Percentiles rank a stretch among this genome's conserved stretches.
phyloP scores from a whole-genome alignment of 2,888 invertebrate genomes.

The Dusona sp. region DNA sequence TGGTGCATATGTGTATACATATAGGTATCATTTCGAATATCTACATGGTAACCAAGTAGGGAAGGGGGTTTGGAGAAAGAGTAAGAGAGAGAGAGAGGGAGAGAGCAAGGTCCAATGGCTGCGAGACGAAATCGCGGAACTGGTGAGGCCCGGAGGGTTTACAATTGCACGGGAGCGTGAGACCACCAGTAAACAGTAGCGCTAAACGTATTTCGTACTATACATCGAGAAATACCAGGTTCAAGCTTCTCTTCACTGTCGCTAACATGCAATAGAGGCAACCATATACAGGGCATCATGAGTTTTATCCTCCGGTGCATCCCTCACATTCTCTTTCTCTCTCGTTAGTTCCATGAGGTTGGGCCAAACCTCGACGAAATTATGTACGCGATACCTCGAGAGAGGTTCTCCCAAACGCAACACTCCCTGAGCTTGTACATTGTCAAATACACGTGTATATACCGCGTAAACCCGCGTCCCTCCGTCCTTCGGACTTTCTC shows the following conservation, averaged over 20 bases:
- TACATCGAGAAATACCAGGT: constrained; percentile 51
- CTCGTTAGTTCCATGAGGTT: constrained; percentile 47
- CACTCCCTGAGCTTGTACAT: constrained; percentile 32
- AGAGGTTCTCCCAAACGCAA: constrained; percentile 35
- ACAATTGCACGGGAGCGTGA: constrained; percentile 52
- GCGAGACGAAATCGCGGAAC: constrained; percentile 31
- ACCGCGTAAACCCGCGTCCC: constrained; percentile 13
- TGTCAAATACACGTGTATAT: constrained; percentile 5
- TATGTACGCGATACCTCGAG: constrained; percentile 66
- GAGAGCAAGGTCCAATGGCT: constrained; percentile 38
- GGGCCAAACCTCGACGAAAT: constrained; percentile 67
- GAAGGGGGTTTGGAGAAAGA: not conserved
- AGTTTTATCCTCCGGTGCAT: constrained; percentile 31
- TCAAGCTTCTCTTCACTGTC: constrained; percentile 41
- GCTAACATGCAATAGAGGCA: constrained; percentile 37
- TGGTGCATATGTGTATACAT: not conserved
- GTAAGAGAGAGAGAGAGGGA: not conserved
- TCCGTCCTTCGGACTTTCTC: constrained; percentile 8
- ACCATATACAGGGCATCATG: constrained; percentile 15
- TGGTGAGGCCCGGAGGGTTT: constrained; percentile 64
- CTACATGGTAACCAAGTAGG: not conserved
- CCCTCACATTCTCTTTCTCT: not conserved
- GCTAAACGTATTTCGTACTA: constrained; percentile 69
- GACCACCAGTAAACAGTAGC: constrained; percentile 65
- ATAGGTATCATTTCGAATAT: not conserved